Conservation (phyloP, 2,888 invertebrate species). For the Amitus sp. region DNA sequence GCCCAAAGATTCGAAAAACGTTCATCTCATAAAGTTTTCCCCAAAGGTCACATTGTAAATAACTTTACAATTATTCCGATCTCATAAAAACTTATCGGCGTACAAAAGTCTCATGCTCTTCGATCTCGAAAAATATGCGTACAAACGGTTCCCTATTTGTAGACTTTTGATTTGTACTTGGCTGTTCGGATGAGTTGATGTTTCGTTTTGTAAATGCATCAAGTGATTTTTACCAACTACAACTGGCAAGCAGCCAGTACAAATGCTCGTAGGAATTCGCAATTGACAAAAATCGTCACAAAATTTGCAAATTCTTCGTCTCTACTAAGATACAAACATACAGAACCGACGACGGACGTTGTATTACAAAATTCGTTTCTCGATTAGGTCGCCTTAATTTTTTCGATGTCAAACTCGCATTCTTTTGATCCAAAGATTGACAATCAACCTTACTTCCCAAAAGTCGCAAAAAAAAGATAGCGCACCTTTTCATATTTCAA, state of each 20-base stretch:
- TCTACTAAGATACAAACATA: too few species aligned
- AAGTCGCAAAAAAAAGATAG: too few species aligned
- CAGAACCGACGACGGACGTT: too few species aligned
- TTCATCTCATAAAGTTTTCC: neutral
- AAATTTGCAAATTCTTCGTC: too few species aligned
- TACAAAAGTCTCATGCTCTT: neutral
- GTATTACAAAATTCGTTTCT: too few species aligned
- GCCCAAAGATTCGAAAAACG: neutral
- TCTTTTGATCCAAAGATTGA: too few species aligned
- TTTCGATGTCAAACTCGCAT: too few species aligned
- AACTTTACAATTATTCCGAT: neutral
- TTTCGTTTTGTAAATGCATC: conserved; percentile 1
- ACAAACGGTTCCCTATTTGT: neutral
- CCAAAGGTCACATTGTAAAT: neutral
- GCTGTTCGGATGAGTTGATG: neutral
- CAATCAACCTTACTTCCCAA: too few species aligned
- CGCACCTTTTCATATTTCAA: too few species aligned
- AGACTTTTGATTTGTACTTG: conserved; percentile 1
- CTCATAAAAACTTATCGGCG: neutral
- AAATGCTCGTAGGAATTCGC: too few species aligned
- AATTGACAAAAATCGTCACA: neutral
- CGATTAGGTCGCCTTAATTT: too few species aligned
- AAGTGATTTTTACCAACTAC: neutral
- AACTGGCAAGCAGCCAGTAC: too few species aligned
- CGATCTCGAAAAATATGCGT: neutral